phyloP scores from a whole-genome alignment of 2,113 vertebrate genomes.

The Peromyscus leucopus region DNA sequence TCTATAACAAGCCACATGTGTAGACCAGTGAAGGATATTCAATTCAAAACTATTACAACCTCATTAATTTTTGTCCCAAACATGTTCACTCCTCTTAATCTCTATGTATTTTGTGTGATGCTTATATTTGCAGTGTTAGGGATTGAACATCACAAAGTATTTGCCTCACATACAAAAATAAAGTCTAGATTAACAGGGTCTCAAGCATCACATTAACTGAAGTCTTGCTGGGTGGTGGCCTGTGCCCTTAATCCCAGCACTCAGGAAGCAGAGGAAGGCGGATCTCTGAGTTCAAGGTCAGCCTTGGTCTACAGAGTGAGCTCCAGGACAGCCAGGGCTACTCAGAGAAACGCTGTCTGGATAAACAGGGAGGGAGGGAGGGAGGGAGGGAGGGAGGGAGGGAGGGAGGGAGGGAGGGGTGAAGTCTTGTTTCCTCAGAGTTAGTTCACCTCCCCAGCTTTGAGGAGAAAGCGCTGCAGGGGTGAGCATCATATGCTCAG shows the following conservation, averaged over 20 bases:
- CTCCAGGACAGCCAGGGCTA: not conserved
- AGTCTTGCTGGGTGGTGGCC: not conserved
- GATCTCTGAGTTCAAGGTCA: not conserved
- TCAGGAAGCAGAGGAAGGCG: not conserved
- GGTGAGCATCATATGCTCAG: not conserved
- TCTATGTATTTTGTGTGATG: not conserved
- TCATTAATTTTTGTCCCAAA: not conserved
- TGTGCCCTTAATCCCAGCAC: not conserved
- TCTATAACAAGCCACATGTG: not conserved
- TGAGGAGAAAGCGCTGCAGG: not conserved
- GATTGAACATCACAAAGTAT: not conserved
- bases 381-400: no score
- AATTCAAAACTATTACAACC: not conserved
- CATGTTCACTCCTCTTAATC: not conserved
- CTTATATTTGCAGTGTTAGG: not conserved
- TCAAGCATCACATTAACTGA: not conserved
- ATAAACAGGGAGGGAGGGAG: not conserved
- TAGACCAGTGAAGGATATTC: not conserved
- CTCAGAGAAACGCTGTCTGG: not conserved
- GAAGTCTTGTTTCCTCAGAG: not conserved
- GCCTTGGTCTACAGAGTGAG: not conserved
- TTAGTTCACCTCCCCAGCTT: not conserved
- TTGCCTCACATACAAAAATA: slow-evolving; percentile 38
- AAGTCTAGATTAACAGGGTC: not conserved
- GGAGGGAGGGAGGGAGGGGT: no score